Evolutionary conservation across 2,797 vertebrate species (phyloP).

Genomic region (Oreochromis grahami): DNA sequence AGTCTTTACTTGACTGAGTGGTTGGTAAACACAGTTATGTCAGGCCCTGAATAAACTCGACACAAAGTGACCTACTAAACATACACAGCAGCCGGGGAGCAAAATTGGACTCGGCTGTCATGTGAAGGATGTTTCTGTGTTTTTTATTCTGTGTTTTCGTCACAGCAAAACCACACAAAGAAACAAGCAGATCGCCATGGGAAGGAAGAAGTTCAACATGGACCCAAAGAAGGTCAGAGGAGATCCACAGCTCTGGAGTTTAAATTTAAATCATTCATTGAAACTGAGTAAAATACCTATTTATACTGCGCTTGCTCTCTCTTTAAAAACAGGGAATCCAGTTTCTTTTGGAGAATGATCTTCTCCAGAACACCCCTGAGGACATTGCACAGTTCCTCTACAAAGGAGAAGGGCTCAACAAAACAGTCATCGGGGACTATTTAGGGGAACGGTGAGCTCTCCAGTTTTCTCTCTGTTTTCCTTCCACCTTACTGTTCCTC

Average conservation of each 20-base stretch:
- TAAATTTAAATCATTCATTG: neutral
- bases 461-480: constrained; percentile 18
- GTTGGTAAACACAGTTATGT: constrained; percentile 1
- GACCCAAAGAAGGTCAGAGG: constrained; percentile 88
- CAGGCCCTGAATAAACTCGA: neutral
- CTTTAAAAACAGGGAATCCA: constrained; percentile 80
- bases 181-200: constrained; percentile 93
- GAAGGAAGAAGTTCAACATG: constrained; percentile 94
- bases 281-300: neutral
- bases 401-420: constrained; percentile 92
- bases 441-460: constrained; percentile 78
- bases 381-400: constrained; percentile 92
- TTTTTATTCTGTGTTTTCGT: neutral
- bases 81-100: neutral
- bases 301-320: neutral
- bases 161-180: constrained; percentile 89
- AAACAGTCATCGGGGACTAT: constrained; percentile 93
- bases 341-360: constrained; percentile 88
- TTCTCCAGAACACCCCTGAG: constrained; percentile 86
- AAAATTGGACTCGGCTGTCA: constrained; percentile 4
- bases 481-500: neutral
- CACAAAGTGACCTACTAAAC: constrained; percentile 11
- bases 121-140: neutral
- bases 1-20: neutral
- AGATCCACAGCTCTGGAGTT: neutral